Evolutionary conservation across 23 tunicate species (phyloP).

Genomic region (Botrylloides violaceus): DNA sequence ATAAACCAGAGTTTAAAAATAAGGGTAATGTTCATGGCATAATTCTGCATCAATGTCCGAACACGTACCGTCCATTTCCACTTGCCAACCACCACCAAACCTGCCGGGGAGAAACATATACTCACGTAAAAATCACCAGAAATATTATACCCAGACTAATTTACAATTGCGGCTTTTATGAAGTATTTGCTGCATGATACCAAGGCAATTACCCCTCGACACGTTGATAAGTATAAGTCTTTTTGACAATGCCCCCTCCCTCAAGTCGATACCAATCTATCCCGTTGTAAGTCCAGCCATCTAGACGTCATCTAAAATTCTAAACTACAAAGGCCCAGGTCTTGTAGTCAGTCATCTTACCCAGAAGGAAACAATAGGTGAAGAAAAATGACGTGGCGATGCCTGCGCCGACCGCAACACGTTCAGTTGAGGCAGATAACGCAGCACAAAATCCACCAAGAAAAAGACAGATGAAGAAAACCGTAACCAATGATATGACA

Average conservation of each 20-base stretch:
- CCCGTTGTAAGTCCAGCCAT: too few species aligned
- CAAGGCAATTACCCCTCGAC: too few species aligned
- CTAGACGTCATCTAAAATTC: too few species aligned
- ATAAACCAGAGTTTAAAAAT: constrained; percentile 18
- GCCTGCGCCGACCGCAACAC: constrained; percentile 21
- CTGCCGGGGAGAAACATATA: constrained; percentile 22
- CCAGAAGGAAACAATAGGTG: not conserved
- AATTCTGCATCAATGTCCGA: not conserved
- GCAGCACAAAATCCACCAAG: constrained; percentile 20
- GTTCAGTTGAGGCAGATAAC: not conserved
- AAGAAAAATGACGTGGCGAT: constrained; percentile 18
- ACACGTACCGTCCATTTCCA: constrained; percentile 49
- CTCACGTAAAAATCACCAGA: too few species aligned
- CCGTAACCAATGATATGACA: constrained; percentile 17
- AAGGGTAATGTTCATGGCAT: not conserved
- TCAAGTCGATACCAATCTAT: too few species aligned
- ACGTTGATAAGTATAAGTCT: too few species aligned
- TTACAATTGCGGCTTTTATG: too few species aligned
- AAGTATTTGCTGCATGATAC: too few species aligned
- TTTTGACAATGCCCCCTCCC: too few species aligned
- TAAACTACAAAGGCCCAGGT: too few species aligned
- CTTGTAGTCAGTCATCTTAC: too few species aligned
- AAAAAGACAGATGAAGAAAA: constrained; percentile 24
- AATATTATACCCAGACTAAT: too few species aligned
- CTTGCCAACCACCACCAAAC: constrained; percentile 25